These are phyloP conservation scores for Aproaerema taeniolella DNA, from an alignment of 2,888 invertebrate species.

Conservation along the genomic window DNA sequence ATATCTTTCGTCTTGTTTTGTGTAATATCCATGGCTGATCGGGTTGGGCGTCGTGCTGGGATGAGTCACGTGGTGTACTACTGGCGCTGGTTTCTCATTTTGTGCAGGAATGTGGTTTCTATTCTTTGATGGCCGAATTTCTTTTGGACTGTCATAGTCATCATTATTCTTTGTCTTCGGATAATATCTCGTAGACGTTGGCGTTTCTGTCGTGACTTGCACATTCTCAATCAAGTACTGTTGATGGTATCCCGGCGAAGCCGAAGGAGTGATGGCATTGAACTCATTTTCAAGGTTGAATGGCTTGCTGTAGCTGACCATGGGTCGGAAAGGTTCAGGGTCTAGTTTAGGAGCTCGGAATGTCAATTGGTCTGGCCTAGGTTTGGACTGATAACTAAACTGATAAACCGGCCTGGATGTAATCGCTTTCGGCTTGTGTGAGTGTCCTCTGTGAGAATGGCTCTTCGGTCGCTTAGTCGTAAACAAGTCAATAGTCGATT, in stretches of 20 bases:
- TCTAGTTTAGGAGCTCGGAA: conserved; percentile 74
- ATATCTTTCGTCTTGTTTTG: conserved; percentile 81
- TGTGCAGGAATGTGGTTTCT: conserved; percentile 53
- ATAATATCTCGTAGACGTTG: conserved; percentile 69
- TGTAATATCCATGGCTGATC: conserved; percentile 80
- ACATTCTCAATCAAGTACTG: conserved; percentile 66
- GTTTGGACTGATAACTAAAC: conserved; percentile 82
- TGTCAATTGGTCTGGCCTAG: conserved; percentile 59
- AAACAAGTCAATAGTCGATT: conserved; percentile 81
- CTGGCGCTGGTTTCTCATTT: conserved; percentile 48
- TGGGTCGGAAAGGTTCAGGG: conserved; percentile 80
- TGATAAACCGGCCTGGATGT: conserved; percentile 81
- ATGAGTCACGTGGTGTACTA: conserved; percentile 42
- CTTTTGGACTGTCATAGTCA: conserved; percentile 54
- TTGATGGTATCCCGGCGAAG: conserved; percentile 55
- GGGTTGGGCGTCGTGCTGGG: conserved; percentile 75
- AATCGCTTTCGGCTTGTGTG: conserved; percentile 68
- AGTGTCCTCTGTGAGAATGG: conserved; percentile 52
- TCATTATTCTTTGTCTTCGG: conserved; percentile 69
- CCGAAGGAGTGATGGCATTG: conserved; percentile 58
- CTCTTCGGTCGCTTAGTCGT: conserved; percentile 76
- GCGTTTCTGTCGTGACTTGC: conserved; percentile 70
- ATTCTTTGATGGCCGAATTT: conserved; percentile 42
- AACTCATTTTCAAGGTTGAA: conserved; percentile 64
- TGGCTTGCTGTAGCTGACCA: conserved; percentile 78